These are phyloP conservation scores for Arothron firmamentum DNA, from an alignment of 2,113 vertebrate species.

Conservation along the genomic window DNA sequence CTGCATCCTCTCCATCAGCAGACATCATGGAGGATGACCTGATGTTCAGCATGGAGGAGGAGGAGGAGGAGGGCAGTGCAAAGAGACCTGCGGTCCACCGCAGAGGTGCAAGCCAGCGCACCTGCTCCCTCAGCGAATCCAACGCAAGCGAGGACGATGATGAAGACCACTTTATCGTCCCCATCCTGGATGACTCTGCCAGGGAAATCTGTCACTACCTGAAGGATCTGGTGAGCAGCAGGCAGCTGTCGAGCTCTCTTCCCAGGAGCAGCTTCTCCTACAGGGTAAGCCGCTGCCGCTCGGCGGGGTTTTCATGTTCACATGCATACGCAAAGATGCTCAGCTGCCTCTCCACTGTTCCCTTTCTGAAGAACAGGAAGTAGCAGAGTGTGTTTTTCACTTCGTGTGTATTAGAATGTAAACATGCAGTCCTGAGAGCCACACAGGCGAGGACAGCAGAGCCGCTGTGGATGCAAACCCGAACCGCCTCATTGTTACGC, in stretches of 20 bases:
- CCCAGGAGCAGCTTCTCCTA: slow-evolving; percentile 79
- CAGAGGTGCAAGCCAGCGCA: slow-evolving; percentile 7
- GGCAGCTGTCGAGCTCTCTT: slow-evolving; percentile 77
- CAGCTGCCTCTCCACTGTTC: slow-evolving; percentile 16
- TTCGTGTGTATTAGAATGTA: slow-evolving; percentile 18
- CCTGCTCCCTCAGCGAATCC: slow-evolving; percentile 54
- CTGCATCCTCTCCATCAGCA: slow-evolving; percentile 4
- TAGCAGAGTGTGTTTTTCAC: slow-evolving; percentile 9
- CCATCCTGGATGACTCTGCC: slow-evolving; percentile 84
- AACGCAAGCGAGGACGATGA: slow-evolving; percentile 76
- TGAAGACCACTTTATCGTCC: slow-evolving; percentile 82
- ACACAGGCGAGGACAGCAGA: no score
- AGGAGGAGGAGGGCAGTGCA: slow-evolving; percentile 72
- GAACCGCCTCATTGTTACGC: no score
- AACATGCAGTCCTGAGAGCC: slow-evolving; percentile 15
- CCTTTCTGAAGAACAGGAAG: slow-evolving; percentile 46
- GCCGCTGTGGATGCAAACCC: no score
- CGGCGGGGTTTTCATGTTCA: not conserved
- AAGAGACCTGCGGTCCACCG: slow-evolving; percentile 38
- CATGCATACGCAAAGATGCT: slow-evolving; percentile 6
- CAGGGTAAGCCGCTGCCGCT: slow-evolving; percentile 75
- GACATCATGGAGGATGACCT: slow-evolving; percentile 90
- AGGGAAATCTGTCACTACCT: slow-evolving; percentile 76
- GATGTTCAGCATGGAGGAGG: slow-evolving; percentile 91
- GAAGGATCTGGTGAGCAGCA: slow-evolving; percentile 62